Evolutionary conservation across 1,140 invertebrate genomes (phyloP).

Genomic region (Drosophila jambulina): DNA sequence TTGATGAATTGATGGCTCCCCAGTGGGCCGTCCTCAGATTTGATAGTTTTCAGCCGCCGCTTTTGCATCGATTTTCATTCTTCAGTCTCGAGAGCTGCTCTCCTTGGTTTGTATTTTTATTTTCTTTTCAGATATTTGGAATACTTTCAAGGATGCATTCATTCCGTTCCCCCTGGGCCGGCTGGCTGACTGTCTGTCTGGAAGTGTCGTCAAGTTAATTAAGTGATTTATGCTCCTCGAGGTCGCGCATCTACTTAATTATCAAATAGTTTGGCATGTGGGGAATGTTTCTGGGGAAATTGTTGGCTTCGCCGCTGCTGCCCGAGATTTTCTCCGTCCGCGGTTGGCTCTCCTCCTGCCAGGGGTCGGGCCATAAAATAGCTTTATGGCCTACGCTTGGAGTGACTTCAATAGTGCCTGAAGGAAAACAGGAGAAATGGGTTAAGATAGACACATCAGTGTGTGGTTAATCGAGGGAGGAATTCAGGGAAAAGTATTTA

Average conservation of each 20-base stretch:
- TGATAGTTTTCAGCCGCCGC: constrained; percentile 69
- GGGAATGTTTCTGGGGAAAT: constrained; percentile 74
- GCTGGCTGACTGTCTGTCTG: constrained; percentile 10
- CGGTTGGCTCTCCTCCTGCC: constrained; percentile 17
- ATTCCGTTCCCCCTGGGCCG: constrained; percentile 15
- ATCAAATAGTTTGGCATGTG: constrained; percentile 82
- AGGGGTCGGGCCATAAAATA: constrained; percentile 62
- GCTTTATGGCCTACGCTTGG: constrained; percentile 73
- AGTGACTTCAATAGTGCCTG: constrained; percentile 56
- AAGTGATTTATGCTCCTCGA: constrained; percentile 81
- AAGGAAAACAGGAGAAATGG: constrained; percentile 7
- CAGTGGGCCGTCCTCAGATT: constrained; percentile 66
- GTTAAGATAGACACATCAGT: neutral
- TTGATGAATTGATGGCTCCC: constrained; percentile 82
- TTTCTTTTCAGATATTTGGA: constrained; percentile 66
- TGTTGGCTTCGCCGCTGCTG: constrained; percentile 37
- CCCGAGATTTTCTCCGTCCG: constrained; percentile 42
- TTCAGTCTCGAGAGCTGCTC: constrained; percentile 20
- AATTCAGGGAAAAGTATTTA: neutral
- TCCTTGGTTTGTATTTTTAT: constrained; percentile 36
- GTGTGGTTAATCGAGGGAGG: neutral
- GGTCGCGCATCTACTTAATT: constrained; percentile 83
- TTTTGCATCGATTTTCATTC: constrained; percentile 69
- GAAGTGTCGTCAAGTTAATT: constrained; percentile 82
- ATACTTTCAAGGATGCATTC: constrained; percentile 79